phyloP scores from a whole-genome alignment of 2,888 invertebrate genomes.

The Cryptus viduatorius region DNA sequence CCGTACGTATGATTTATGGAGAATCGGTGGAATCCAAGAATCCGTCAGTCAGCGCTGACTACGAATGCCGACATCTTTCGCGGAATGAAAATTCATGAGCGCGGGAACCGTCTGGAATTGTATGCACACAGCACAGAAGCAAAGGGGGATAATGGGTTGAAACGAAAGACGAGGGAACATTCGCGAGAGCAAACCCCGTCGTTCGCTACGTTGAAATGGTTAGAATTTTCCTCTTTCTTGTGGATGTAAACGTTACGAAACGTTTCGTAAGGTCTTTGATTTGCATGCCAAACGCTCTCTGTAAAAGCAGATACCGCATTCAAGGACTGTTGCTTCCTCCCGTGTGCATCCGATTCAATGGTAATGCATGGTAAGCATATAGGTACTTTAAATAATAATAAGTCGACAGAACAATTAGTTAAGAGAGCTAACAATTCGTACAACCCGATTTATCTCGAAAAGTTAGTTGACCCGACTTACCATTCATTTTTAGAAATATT shows the following conservation, averaged over 20 bases:
- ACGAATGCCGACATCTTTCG: conserved; percentile 45
- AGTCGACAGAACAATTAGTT: no score
- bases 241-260: conserved; percentile 20
- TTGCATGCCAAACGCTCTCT: not conserved
- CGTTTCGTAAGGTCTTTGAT: conserved; percentile 24
- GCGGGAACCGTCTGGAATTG: conserved; percentile 17
- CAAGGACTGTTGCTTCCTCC: not conserved
- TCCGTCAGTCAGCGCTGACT: conserved; percentile 15
- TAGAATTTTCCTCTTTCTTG: conserved; percentile 18
- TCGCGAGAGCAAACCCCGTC: conserved; percentile 48
- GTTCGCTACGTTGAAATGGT: conserved; percentile 50
- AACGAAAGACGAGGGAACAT: conserved; percentile 25
- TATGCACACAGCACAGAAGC: conserved; percentile 13
- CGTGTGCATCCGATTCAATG: no score
- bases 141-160: conserved; percentile 39
- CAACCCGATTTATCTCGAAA: no score
- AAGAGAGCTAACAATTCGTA: no score
- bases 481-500: no score
- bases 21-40: conserved; percentile 15
- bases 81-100: conserved; percentile 67
- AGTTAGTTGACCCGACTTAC: no score
- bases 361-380: not conserved
- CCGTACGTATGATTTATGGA: conserved; percentile 11
- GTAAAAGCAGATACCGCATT: not conserved
- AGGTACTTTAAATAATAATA: no score